A percentile compares a stretch with the other conserved stretches of the same genome.
Conservation (phyloP, 2,888 invertebrate species). For the Agrypnus murinus region DNA sequence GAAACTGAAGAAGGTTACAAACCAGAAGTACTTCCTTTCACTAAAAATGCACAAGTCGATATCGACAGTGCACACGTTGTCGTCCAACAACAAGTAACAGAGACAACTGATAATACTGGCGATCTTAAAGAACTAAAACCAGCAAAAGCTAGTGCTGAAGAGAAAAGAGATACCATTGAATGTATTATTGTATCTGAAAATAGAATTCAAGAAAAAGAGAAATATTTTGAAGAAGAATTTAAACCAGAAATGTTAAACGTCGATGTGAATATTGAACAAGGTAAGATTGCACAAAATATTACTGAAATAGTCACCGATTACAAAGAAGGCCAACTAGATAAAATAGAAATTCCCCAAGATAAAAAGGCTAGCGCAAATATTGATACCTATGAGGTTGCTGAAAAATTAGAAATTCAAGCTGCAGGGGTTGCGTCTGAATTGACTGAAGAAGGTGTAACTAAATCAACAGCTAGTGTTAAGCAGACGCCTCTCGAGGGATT, state of each 20-base stretch:
- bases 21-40: constrained; percentile 64
- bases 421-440: constrained; percentile 28
- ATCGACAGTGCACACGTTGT: constrained; percentile 67
- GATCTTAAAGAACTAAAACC: constrained; percentile 59
- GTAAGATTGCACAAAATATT: constrained; percentile 70
- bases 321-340: constrained; percentile 65
- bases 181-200: constrained; percentile 72
- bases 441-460: constrained; percentile 58
- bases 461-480: constrained; percentile 64
- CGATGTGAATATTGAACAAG: constrained; percentile 72
- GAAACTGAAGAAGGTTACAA: constrained; percentile 70
- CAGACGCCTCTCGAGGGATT: constrained; percentile 61
- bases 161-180: constrained; percentile 69
- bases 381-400: constrained; percentile 69
- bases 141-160: constrained; percentile 64
- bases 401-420: constrained; percentile 57
- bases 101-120: constrained; percentile 62
- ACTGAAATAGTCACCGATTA: constrained; percentile 65
- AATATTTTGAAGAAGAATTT: constrained; percentile 69
- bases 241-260: constrained; percentile 72
- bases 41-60: constrained; percentile 62
- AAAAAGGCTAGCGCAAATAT: constrained; percentile 68
- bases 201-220: constrained; percentile 72
- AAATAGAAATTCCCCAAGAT: constrained; percentile 57
- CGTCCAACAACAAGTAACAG: constrained; percentile 66